phyloP scores from a whole-genome alignment of 2,113 vertebrate genomes.

The Clarias macrocephalus region DNA sequence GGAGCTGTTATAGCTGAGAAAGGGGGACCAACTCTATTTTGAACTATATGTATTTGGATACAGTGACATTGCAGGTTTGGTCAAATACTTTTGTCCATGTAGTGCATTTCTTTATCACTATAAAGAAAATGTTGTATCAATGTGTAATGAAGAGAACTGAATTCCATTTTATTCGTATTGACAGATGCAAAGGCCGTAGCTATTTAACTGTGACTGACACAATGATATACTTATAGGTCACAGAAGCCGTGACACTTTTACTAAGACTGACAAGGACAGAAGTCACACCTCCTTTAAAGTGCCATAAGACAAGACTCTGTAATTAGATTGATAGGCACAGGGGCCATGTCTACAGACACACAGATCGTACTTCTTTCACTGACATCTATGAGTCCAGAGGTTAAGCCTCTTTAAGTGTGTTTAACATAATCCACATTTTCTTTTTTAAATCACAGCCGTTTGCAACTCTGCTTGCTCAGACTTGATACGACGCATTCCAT shows the following conservation, averaged over 20 bases:
- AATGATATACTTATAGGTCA: not conserved
- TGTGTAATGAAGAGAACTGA: not conserved
- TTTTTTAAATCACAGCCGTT: not conserved
- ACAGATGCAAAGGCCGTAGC: not conserved
- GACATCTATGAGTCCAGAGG: not conserved
- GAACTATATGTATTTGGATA: too few relatives aligned
- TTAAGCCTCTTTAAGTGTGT: not conserved
- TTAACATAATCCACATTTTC: not conserved
- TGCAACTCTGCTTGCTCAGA: slow-evolving; percentile 10
- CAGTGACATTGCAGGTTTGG: too few relatives aligned
- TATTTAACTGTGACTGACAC: not conserved
- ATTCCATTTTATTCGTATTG: not conserved
- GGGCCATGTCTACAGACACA: not conserved
- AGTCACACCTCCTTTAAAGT: not conserved
- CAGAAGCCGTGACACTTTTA: not conserved
- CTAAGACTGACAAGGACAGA: not conserved
- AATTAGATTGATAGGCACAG: not conserved
- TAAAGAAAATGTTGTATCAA: not conserved
- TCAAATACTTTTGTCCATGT: too few relatives aligned
- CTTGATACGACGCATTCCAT: slow-evolving; percentile 31
- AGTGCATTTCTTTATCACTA: not conserved
- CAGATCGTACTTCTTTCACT: not conserved
- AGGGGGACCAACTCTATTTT: too few relatives aligned
- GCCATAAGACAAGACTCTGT: too few relatives aligned
- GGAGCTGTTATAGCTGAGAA: too few relatives aligned